Conservation (phyloP, 2,797 vertebrate genomes). For the Pelobates cultripes region DNA sequence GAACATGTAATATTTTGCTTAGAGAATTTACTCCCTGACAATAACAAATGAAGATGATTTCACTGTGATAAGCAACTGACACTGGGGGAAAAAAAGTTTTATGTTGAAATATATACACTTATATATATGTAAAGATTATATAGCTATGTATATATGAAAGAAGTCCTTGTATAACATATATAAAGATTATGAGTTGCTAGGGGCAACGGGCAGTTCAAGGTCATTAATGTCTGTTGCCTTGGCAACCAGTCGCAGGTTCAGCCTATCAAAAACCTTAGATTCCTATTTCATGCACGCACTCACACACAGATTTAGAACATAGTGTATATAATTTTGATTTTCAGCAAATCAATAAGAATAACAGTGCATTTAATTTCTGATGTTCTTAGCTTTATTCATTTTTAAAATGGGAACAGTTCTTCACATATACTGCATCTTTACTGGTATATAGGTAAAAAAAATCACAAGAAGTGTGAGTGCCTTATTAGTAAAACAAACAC, state of each 20-base stretch:
- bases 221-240: slow-evolving; percentile 51
- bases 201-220: slow-evolving; percentile 55
- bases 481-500: too few species aligned
- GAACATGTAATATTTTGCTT: too few species aligned
- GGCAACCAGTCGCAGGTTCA: slow-evolving; percentile 38
- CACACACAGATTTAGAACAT: slow-evolving; percentile 27
- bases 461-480: background rate
- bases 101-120: background rate
- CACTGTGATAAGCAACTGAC: too few species aligned
- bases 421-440: background rate
- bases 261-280: slow-evolving; percentile 27
- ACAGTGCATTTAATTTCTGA: slow-evolving; percentile 3
- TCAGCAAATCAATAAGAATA: slow-evolving; percentile 34
- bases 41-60: too few species aligned
- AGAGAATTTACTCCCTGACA: too few species aligned
- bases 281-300: slow-evolving; percentile 38
- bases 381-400: too few species aligned
- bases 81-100: too few species aligned
- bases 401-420: background rate
- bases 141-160: slow-evolving; percentile 23
- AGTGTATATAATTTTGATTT: slow-evolving; percentile 24
- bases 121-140: background rate
- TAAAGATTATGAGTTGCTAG: slow-evolving; percentile 46
- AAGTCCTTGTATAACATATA: background rate
- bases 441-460: background rate